Base-by-base conservation (phyloP, 2,888 invertebrate species). In the Cheiracanthium punctorium region DNA sequence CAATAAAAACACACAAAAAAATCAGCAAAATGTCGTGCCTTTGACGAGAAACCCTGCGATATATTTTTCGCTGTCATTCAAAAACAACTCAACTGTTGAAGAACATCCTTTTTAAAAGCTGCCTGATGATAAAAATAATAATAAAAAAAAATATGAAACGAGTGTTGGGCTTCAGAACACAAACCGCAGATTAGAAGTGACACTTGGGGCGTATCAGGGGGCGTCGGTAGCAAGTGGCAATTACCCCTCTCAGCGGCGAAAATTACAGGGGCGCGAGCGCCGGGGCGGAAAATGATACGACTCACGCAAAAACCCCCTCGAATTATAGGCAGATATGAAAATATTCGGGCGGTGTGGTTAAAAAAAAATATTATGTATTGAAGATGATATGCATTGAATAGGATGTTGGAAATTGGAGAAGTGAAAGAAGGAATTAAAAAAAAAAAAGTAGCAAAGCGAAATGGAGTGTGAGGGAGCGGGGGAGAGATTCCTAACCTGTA, bases 321-420 rank as follows among this genome's bases (percentile, higher is more conserved):
- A 85, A 85, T 85, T 85, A 79, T 79, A 79, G 73, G 69, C 73
- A 85, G 84, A 85, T 85, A 85, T 85, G 84, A 73, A 85, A 85
- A 85, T 85, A 77, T 82, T 72, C 70, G 33, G 30, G 37, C 28
- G 33, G 10, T 28, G 14, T 32, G 14, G 64, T n/a, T n/a, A 71
- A n/a, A 52, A 24, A 52, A 48, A 37, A 58, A 76, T 33, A n/a
- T n/a, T n/a, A 52, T 73, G 75, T 64, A 71, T 28, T 24, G n/a
- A 52, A 73, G 67, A 77, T 77, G 73, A 77, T 84, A 84, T 37
- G 82, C 48, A 76, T 82, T 81, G 65, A 77, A 67, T 37, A 14
- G 75, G 71, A 76, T 76, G 82, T 52, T 4, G 71, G 71, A 65
- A 84, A 72, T 77, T 64, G 72, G 48, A 29, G 58, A 65, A 48